A percentile compares a stretch with the other conserved stretches of the same genome.
These are phyloP conservation scores for Heliconius himera DNA, from an alignment of 1,140 invertebrate genomes.

Conservation along the genomic window DNA sequence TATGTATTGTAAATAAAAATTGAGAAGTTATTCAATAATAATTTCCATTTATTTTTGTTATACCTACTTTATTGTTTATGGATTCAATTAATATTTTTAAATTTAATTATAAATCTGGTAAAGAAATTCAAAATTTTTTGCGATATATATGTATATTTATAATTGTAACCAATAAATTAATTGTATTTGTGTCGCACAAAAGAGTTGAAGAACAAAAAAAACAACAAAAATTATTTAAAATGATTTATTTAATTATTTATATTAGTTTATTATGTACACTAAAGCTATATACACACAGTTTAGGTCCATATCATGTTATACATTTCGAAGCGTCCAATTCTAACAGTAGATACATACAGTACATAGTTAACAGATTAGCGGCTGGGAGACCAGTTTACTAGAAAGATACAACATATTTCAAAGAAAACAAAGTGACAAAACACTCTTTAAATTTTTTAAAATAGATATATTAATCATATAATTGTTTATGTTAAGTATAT, in stretches of 20 bases:
- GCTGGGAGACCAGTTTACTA: constrained; percentile 8
- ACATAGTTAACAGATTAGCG: constrained; percentile 4
- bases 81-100: too few species aligned
- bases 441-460: not conserved
- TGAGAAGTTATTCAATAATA: too few species aligned
- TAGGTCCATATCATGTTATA: constrained; percentile 66
- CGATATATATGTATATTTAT: too few species aligned
- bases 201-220: not conserved
- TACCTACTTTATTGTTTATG: too few species aligned
- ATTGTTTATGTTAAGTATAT: not conserved
- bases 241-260: constrained; percentile 51
- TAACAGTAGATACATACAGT: constrained; percentile 29
- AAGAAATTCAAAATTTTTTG: too few species aligned
- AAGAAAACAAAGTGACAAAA: not conserved
- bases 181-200: too few species aligned
- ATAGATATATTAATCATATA: not conserved
- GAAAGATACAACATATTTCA: too few species aligned
- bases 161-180: too few species aligned
- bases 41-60: too few species aligned
- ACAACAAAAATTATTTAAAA: constrained; percentile 29
- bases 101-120: too few species aligned
- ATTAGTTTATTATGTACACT: constrained; percentile 70
- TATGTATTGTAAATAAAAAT: too few species aligned
- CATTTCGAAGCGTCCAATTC: constrained; percentile 43
- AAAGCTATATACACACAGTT: constrained; percentile 72